Evolutionary conservation across 2,797 vertebrate genomes (phyloP), one percentile per base, ranked within the genome.

Genomic region (Dallia pectoralis): DNA sequence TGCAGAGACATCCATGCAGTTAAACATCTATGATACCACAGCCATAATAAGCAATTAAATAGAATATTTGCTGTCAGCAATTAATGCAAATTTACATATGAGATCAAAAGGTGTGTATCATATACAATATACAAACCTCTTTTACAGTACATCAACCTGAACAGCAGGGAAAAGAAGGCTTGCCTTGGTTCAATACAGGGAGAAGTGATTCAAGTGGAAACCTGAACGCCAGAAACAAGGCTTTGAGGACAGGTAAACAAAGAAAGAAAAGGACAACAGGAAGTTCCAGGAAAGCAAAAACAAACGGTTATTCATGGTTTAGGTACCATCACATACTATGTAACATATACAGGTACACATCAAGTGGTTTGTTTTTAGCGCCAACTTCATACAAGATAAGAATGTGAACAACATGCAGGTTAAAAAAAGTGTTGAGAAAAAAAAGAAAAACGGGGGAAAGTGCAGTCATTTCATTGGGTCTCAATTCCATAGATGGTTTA

Each of bases 21-120:
- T 96, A 94, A 96, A 97, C 92, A 96, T 94, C 93, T 95, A 95
- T 93, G 93, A 95, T 95, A 94, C 94, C 94, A 96, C 91, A 95
- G 94, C 96, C 92, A 96, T 93, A 95, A 95, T 92, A 93, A 95
- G 94, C 92, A 93, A 95, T 96, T 96, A 96, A 97, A 97, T 95
- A 95, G 90, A 96, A 88, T 93, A 95, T 94, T 91, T 92, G 94
- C 94, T 93, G 90, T 96, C 94, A 97, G 95, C 94, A 96, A 95
- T 95, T 93, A 96, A 97, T 95, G 92, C 93, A 96, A 97, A 96
- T 95, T 93, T 95, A 98, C 94, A 96, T 91, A 96, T 84, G 90
- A 95, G 94, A 95, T 95, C 93, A 94, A 96, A 96, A 96, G 91
- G 89, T 94, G 93, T 95, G 88, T 95, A 95, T 95, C 90, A 93